phyloP scores from a whole-genome alignment of 2,888 invertebrate genomes.

The Chloroclystis v-ata region DNA sequence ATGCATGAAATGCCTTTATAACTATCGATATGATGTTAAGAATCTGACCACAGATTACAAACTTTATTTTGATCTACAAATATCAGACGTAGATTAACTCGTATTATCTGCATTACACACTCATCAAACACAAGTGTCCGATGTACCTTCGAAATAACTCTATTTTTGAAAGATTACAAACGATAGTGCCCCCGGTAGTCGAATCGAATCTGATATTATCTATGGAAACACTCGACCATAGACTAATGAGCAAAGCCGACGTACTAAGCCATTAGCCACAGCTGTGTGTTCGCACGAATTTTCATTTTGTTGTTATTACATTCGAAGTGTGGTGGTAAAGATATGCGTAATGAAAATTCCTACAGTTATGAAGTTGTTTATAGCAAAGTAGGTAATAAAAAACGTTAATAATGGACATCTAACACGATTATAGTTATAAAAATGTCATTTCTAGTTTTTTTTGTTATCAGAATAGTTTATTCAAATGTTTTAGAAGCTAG shows the following conservation, averaged over 20 bases:
- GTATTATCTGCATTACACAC: neutral
- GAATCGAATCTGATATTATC: slow-evolving; percentile 52
- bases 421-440: no score
- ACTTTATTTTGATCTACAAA: no score
- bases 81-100: no score
- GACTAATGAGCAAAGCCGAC: slow-evolving; percentile 68
- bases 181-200: slow-evolving; percentile 46
- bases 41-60: no score
- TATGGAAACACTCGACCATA: slow-evolving; percentile 49
- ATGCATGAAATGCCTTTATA: no score
- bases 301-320: slow-evolving; percentile 56
- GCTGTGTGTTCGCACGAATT: slow-evolving; percentile 59
- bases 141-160: slow-evolving; percentile 28
- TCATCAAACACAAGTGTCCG: slow-evolving; percentile 4
- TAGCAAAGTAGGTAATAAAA: slow-evolving; percentile 13
- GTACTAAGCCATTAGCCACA: slow-evolving; percentile 47
- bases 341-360: slow-evolving; percentile 62
- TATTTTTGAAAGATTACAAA: slow-evolving; percentile 37
- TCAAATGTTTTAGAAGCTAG: no score
- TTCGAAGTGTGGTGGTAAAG: slow-evolving; percentile 37
- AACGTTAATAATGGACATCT: neutral
- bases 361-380: slow-evolving; percentile 47
- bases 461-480: no score
- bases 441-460: no score
- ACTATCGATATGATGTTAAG: no score